These are phyloP conservation scores for Pogonomyrmex californicus DNA, from an alignment of 1,140 invertebrate genomes.

Conservation along the genomic window DNA sequence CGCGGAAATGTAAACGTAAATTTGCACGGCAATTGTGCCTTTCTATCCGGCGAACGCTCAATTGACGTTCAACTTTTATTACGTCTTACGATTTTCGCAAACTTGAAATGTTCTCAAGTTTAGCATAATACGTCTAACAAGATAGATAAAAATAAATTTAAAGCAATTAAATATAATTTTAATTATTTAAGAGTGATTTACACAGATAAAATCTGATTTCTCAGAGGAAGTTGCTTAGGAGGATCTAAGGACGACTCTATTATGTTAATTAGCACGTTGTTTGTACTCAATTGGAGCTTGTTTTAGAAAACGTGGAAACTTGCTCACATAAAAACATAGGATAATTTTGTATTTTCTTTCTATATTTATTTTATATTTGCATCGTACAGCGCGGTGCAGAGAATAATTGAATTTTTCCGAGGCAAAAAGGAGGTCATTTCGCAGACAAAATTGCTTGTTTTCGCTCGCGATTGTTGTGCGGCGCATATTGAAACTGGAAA, in stretches of 20 bases:
- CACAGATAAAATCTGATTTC: not conserved
- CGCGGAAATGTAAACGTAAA: conserved; percentile 46
- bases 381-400: not conserved
- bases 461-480: conserved; percentile 32
- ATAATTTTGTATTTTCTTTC: not conserved
- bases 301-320: not conserved
- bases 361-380: conserved; percentile 21
- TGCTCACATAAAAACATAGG: not conserved
- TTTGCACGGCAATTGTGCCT: not conserved
- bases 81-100: not conserved
- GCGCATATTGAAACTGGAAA: conserved; percentile 34
- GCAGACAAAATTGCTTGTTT: conserved; percentile 26
- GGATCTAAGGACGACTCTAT: not conserved
- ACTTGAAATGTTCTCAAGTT: not conserved
- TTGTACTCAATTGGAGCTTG: too few relatives aligned
- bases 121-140: not conserved
- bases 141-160: conserved; percentile 2
- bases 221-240: not conserved
- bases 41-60: not conserved
- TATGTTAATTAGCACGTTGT: not conserved
- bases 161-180: conserved; percentile 1
- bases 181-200: not conserved
- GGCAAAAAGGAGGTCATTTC: conserved; percentile 16
- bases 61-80: not conserved
- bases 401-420: conserved; percentile 44